Evolutionary conservation across 2,797 vertebrate species (phyloP), one percentile per base, ranked within the genome.

Genomic region (Glyptemys insculpta): DNA sequence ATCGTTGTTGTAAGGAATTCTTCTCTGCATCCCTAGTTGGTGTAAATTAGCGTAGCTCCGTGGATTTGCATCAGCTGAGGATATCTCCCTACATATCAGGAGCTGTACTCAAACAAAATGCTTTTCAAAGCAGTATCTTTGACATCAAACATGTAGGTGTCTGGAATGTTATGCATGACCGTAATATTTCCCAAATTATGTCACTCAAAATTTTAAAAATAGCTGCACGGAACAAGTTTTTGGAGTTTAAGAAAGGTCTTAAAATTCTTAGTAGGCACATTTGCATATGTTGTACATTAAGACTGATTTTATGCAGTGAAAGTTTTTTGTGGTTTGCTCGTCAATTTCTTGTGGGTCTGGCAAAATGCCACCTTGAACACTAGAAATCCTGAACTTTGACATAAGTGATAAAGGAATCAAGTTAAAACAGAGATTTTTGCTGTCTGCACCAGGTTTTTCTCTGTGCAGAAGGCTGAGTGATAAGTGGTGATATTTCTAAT

Each of bases 321-420:
- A 91, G 85, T 93, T 94, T 68, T 96, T 96, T 96, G 92, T 89
- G 91, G 84, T 93, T 96, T 96, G 79, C n/a, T 6, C 74, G 93
- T 89, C 91, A 89, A 83, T 93, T 94, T 86, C 88, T 83, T 1
- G 7, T 79, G 94, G 56, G 85, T 87, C 93, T 95, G 92, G 92
- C 86, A 92, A 72, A 85, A 91, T 96, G 93, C 92, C 79, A 83
- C 79, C 9, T 6, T 76, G 84, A 93, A 86, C 54, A 90, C 88
- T 83, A 53, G 89, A 74, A 44, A 91, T 91, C 81, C 74, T 62
- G 37, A n/a, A n/a, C 85, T 79, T 96, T 74, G 47, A 79, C 23
- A 27, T 79, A 87, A 94, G 49, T 91, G 90, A 81, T 57, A 89
- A 94, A 93, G 83, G 88, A 95, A 92, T 91, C 74, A 57, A 52